phyloP scores from a whole-genome alignment of 2,888 invertebrate genomes.

The Dilophus febrilis region DNA sequence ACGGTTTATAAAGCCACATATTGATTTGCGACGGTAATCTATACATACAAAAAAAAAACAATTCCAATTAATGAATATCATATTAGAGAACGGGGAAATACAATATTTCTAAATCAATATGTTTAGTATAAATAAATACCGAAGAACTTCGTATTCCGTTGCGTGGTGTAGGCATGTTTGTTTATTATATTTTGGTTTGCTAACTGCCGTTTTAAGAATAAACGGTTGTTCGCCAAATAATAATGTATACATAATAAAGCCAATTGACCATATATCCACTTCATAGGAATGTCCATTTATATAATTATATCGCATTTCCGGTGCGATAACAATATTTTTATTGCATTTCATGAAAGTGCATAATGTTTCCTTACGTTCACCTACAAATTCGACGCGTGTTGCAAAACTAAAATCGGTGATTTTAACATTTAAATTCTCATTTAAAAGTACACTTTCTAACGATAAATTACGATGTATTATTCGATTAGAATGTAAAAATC shows the following conservation, averaged over 20 bases:
- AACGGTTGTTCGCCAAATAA: conserved; percentile 98
- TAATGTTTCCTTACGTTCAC: conserved; percentile 73
- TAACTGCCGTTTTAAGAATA: too few relatives aligned
- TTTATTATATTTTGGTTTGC: conserved; percentile 82
- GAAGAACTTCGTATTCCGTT: conserved; percentile 78
- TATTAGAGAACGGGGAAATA: too few relatives aligned
- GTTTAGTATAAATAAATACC: too few relatives aligned
- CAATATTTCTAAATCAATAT: too few relatives aligned
- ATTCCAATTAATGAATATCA: not conserved
- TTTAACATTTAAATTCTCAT: conserved; percentile 83
- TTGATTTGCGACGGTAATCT: conserved; percentile 46
- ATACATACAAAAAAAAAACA: too few relatives aligned
- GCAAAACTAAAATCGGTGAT: conserved; percentile 99
- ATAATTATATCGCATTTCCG: conserved; percentile 94
- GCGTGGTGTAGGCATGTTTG: conserved; percentile 94
- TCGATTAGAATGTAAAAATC: conserved; percentile 76
- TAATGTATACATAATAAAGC: conserved; percentile 97
- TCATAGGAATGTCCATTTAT: conserved; percentile 95
- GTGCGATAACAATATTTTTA: too few relatives aligned
- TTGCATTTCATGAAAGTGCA: conserved; percentile 99
- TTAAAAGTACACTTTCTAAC: conserved; percentile 92
- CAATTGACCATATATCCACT: conserved; percentile 98
- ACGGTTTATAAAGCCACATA: too few relatives aligned
- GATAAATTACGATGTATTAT: conserved; percentile 98
- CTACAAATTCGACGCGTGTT: conserved; percentile 79